Conservation (phyloP, 1,140 invertebrate species). For the Drosophila funebris region DNA sequence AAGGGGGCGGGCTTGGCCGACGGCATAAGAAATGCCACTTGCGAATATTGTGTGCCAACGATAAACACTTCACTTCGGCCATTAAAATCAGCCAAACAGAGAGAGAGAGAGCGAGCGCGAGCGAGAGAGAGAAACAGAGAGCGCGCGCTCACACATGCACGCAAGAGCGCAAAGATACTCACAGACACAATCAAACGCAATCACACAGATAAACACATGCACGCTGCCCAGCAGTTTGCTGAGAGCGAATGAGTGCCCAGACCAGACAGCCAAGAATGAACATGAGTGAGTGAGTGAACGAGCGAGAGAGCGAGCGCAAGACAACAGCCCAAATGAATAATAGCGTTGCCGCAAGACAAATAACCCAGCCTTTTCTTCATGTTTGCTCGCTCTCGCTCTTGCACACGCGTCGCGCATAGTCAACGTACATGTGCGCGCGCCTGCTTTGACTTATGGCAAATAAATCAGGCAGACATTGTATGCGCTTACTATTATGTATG, state of each 20-base stretch:
- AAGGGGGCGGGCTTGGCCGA: constrained; percentile 71
- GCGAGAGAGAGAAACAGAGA: constrained; percentile 21
- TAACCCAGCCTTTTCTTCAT: constrained; percentile 78
- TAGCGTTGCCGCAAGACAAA: constrained; percentile 83
- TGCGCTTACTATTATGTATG: constrained; percentile 25
- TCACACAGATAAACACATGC: constrained; percentile 27
- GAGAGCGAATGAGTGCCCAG: constrained; percentile 61
- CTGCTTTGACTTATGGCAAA: constrained; percentile 80
- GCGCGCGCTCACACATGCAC: constrained; percentile 7
- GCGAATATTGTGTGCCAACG: constrained; percentile 83
- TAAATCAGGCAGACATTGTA: constrained; percentile 68
- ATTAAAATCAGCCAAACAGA: constrained; percentile 81
- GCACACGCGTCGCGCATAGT: constrained; percentile 22
- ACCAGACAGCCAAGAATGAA: constrained; percentile 36
- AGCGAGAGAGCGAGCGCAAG: constrained; percentile 41
- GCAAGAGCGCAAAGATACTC: constrained; percentile 25
- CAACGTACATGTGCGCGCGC: constrained; percentile 63
- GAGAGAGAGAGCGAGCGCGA: constrained; percentile 36
- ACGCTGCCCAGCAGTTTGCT: constrained; percentile 3
- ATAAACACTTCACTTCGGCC: constrained; percentile 84
- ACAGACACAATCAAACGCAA: constrained; percentile 27
- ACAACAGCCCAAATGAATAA: constrained; percentile 75
- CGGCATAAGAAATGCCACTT: constrained; percentile 81
- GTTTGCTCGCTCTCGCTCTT: constrained; percentile 47
- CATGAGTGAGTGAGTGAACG: constrained; percentile 32